A percentile compares a stretch with the other conserved stretches of the same genome.
phyloP scores from a whole-genome alignment of 2,113 vertebrate species.

The Myiozetetes cayanensis region DNA sequence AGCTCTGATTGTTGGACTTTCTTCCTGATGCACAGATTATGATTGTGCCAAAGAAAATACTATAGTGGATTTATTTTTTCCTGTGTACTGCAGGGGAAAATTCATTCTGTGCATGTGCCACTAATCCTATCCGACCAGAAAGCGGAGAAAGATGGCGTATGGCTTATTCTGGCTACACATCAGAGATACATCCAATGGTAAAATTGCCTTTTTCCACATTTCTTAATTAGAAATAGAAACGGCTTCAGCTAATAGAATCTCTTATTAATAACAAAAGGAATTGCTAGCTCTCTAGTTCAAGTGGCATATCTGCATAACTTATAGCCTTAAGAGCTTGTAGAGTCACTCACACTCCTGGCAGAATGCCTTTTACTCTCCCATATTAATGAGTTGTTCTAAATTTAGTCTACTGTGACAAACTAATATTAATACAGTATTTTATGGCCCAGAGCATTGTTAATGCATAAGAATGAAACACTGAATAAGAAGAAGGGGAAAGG shows the following conservation, averaged over 20 bases:
- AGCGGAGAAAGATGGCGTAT: conserved; percentile 41
- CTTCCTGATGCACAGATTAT: conserved; percentile 32
- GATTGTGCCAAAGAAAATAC: neutral
- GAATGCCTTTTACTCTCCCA: conserved; percentile 81
- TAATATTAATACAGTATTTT: conserved; percentile 89
- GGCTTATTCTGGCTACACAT: conserved; percentile 59
- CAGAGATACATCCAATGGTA: conserved; percentile 59
- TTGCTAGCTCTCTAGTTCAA: conserved; percentile 78
- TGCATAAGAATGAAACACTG: conserved; percentile 80
- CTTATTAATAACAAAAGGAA: conserved; percentile 80
- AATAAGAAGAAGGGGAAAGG: conserved; percentile 70
- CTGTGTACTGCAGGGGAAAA: conserved; percentile 53
- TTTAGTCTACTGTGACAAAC: conserved; percentile 85
- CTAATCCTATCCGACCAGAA: conserved; percentile 66
- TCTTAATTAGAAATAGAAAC: conserved; percentile 82
- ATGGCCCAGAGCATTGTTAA: conserved; percentile 82
- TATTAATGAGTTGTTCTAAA: conserved; percentile 89
- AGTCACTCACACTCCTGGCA: conserved; percentile 76
- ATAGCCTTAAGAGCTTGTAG: conserved; percentile 79
- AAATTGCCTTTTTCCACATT: conserved; percentile 75
- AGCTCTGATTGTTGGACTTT: conserved; percentile 37
- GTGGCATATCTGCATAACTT: conserved; percentile 84
- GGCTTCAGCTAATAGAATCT: conserved; percentile 77
- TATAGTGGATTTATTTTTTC: neutral
- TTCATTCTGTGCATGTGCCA: conserved; percentile 57